Base-by-base conservation (phyloP, 2,113 vertebrate genomes). In the Phylloscopus trochilus region DNA sequence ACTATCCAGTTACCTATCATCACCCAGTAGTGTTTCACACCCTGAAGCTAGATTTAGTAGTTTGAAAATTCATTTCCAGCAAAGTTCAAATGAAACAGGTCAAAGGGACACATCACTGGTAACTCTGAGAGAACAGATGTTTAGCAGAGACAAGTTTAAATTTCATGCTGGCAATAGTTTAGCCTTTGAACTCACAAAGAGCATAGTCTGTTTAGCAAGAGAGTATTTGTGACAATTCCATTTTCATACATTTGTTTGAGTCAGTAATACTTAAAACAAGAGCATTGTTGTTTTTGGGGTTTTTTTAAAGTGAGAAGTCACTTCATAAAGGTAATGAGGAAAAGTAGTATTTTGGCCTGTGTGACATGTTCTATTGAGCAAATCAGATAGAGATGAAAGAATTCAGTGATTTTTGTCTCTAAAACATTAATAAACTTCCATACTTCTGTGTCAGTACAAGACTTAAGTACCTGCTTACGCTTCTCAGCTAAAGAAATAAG, bases 1-100 rank as follows among this genome's bases (percentile, higher is more conserved):
- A 75, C 87, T 89, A 73, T 96, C 97, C 97, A 97, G 93, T 97
- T 97, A 97, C 75, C 97, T 98, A 94, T 98, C 98, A 98, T 97
- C 96, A 37, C 97, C 68, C 92, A 95, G 83, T 83, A 96, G 87
- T 97, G 96, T 95, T 96, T 97, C 97, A 98, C 97, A 97, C 97
- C 97, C 97, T 97, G 53, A 91, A 89, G 72, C 93, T 89, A 97
- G 93, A 98, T 97, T 97, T 98, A 98, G 69, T 96, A 92, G 81
- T 91, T 59, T 76, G 83, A 96, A 94, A 95, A 90, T 89, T 94
- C 69, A 93, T 64, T 95, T 98, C 92, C 96, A 98, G 59, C 93
- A 73, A 84, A 97, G 97, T 97, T 97, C 96, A 97, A 97, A 97
- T 96, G 67, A 97, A 96, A 88, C 35, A 96, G 97, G 97, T 97